Percentiles rank a stretch among this genome's conserved stretches.
Conservation (phyloP, 2,888 invertebrate species). For the Athetis lepigone region DNA sequence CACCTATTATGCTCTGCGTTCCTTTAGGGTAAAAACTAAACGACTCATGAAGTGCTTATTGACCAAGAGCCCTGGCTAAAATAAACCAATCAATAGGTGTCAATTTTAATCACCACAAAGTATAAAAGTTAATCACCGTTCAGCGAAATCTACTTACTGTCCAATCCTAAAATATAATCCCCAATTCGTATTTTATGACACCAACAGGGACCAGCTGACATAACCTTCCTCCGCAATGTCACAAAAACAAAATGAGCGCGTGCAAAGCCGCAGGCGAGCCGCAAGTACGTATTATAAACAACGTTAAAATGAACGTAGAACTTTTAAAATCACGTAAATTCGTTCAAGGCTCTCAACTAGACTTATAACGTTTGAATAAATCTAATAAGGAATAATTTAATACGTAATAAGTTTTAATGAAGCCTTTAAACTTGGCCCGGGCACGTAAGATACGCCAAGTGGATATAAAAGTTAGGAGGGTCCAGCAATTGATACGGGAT, state of each 20-base stretch:
- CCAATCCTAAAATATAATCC: slow-evolving; percentile 17
- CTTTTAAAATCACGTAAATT: slow-evolving; percentile 56
- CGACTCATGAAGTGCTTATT: neutral
- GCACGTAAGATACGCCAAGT: slow-evolving; percentile 59
- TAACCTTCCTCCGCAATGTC: slow-evolving; percentile 64
- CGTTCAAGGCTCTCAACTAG: slow-evolving; percentile 59
- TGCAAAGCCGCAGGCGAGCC: slow-evolving; percentile 37
- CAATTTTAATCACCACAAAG: slow-evolving; percentile 28
- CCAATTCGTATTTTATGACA: slow-evolving; percentile 26
- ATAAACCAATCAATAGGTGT: slow-evolving; percentile 23
- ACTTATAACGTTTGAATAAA: slow-evolving; percentile 61
- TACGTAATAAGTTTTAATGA: slow-evolving; percentile 67
- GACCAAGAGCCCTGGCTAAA: neutral
- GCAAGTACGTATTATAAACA: slow-evolving; percentile 41
- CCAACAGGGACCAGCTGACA: slow-evolving; percentile 8
- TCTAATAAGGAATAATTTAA: slow-evolving; percentile 65
- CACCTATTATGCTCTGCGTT: neutral
- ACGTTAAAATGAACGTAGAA: slow-evolving; percentile 42
- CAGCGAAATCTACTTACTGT: neutral
- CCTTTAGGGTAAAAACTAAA: neutral
- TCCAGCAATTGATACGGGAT: slow-evolving; percentile 61
- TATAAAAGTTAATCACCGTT: slow-evolving; percentile 9
- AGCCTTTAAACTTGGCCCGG: slow-evolving; percentile 55
- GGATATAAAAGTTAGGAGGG: slow-evolving; percentile 61
- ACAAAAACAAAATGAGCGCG: slow-evolving; percentile 37